Evolutionary conservation across 1,140 invertebrate genomes (phyloP).

Genomic region (Ylistrum balloti): DNA sequence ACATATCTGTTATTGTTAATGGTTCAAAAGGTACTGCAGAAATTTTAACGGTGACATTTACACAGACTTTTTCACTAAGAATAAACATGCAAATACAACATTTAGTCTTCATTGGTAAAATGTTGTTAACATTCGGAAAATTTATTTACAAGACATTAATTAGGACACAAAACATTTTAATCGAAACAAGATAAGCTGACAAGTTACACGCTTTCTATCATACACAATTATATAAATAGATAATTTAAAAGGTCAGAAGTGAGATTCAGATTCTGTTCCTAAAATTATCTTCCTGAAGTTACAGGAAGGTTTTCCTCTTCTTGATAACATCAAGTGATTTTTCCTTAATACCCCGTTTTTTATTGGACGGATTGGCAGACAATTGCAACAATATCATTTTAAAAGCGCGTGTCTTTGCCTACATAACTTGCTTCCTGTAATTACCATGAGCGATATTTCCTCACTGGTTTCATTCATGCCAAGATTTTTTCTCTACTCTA

Average conservation of each 20-base stretch:
- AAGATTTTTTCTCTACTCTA: slow-evolving; percentile 34
- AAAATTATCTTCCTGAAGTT: neutral
- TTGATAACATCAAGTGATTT: slow-evolving; percentile 29
- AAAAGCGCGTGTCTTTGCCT: slow-evolving; percentile 31
- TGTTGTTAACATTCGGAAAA: too few relatives aligned
- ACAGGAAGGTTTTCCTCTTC: neutral
- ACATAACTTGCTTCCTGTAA: slow-evolving; percentile 38
- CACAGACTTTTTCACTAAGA: too few relatives aligned
- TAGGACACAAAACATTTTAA: too few relatives aligned
- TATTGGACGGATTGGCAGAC: slow-evolving; percentile 37
- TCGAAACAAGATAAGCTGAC: too few relatives aligned
- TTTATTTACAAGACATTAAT: too few relatives aligned
- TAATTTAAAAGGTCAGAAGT: neutral
- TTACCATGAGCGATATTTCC: slow-evolving; percentile 31
- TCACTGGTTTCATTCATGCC: slow-evolving; percentile 37
- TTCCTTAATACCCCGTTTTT: slow-evolving; percentile 34
- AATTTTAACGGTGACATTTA: too few relatives aligned
- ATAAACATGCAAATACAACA: too few relatives aligned
- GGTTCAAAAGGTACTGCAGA: too few relatives aligned
- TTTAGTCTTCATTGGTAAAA: too few relatives aligned
- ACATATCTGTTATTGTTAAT: too few relatives aligned
- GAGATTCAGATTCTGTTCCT: neutral
- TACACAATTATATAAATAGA: neutral
- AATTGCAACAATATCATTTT: slow-evolving; percentile 40
- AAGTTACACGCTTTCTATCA: neutral